Conservation (phyloP, 1,140 invertebrate genomes). For the Anoplophora glabripennis region DNA sequence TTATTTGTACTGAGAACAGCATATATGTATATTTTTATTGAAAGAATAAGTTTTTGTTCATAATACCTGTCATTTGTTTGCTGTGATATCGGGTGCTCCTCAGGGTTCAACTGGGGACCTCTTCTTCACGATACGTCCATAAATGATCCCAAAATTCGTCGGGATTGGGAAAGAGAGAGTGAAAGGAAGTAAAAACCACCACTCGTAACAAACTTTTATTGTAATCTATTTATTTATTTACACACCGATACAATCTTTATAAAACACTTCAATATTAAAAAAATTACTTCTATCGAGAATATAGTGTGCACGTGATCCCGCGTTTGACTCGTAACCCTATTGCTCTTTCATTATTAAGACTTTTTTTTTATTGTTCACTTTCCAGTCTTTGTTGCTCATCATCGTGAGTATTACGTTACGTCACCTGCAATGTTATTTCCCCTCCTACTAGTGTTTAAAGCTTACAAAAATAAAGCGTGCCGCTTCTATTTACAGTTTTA, state of each 20-base stretch:
- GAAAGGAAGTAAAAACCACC: not conserved
- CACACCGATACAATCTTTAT: slow-evolving; percentile 22
- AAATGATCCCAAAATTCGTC: not conserved
- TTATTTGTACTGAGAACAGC: too few species aligned
- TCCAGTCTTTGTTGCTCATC: slow-evolving; percentile 12
- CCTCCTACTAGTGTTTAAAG: too few species aligned
- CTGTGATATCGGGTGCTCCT: too few species aligned
- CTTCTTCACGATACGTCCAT: too few species aligned
- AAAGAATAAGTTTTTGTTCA: too few species aligned
- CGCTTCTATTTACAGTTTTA: too few species aligned
- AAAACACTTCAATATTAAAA: slow-evolving; percentile 19
- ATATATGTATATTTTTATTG: too few species aligned
- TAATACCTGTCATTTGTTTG: too few species aligned
- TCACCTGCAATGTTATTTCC: too few species aligned
- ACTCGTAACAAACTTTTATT: slow-evolving; percentile 25
- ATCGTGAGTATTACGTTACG: slow-evolving; percentile 10
- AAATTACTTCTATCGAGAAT: slow-evolving; percentile 14
- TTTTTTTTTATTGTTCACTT: slow-evolving; percentile 18
- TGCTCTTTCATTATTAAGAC: slow-evolving; percentile 15
- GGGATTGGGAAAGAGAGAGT: not conserved
- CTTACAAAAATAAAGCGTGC: too few species aligned
- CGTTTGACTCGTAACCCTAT: not conserved
- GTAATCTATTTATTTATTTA: slow-evolving; percentile 23
- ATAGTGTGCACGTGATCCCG: slow-evolving; percentile 1
- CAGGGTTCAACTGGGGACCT: too few species aligned